Percentiles rank a stretch among this genome's conserved stretches.
These are phyloP conservation scores for Phocoena phocoena DNA, from an alignment of 2,113 vertebrate species.

Conservation along the genomic window DNA sequence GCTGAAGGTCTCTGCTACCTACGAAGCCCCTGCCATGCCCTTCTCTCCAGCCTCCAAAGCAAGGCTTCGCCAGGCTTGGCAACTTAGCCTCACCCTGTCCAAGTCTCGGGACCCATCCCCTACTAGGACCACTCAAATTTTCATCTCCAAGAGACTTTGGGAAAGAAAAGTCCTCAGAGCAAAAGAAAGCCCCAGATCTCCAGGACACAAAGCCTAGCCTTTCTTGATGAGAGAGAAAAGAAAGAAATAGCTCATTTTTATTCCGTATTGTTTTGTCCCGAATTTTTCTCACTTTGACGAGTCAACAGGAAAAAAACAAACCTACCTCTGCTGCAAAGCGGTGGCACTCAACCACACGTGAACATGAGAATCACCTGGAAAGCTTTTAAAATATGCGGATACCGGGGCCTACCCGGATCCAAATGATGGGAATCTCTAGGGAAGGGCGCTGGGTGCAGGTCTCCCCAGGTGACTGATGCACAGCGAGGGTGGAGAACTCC, in stretches of 20 bases:
- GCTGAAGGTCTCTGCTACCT: neutral
- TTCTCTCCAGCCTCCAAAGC: neutral
- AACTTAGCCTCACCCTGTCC: neutral
- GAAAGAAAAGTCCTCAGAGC: neutral
- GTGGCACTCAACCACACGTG: neutral
- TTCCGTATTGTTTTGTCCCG: neutral
- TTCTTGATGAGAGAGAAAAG: neutral
- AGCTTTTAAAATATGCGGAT: neutral
- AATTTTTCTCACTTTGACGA: neutral
- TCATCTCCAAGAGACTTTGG: neutral
- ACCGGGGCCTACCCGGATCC: fast-evolving
- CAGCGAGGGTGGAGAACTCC: too few species aligned
- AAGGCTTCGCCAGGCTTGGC: neutral
- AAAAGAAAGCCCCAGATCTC: neutral
- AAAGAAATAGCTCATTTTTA: neutral
- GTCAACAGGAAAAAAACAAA: neutral
- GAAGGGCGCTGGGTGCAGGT: neutral
- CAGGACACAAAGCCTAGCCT: neutral
- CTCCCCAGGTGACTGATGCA: neutral
- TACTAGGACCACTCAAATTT: neutral
- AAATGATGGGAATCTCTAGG: neutral
- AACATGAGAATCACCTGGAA: neutral
- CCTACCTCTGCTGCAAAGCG: neutral
- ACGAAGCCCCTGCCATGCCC: fast-evolving
- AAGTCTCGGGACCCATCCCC: neutral